Percentiles rank a stretch among this genome's conserved stretches.
phyloP scores from a whole-genome alignment of 2,113 vertebrate genomes.

The Thunnus thynnus region DNA sequence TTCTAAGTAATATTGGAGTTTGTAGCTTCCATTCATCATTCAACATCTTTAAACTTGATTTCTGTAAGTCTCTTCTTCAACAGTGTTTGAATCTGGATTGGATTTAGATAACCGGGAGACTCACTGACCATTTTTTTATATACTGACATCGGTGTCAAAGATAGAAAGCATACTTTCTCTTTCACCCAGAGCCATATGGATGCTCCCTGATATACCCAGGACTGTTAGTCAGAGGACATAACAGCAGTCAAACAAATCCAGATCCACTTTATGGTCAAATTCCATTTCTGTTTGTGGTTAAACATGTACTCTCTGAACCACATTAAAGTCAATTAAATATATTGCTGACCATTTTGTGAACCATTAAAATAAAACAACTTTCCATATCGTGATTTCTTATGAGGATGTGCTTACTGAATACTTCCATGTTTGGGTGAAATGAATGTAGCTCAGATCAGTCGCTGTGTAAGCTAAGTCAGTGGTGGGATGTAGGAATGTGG shows the following conservation, averaged over 20 bases:
- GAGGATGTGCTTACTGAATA: slow-evolving; percentile 7
- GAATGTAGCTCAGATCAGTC: not conserved
- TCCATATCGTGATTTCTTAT: not conserved
- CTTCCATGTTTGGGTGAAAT: slow-evolving; percentile 19
- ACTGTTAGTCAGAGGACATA: not conserved
- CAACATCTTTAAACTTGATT: no score
- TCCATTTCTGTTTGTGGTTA: not conserved
- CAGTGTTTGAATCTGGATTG: no score
- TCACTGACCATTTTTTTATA: no score
- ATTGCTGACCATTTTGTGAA: not conserved
- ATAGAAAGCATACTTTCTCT: no score
- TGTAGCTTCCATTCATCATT: not conserved
- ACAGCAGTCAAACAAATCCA: not conserved
- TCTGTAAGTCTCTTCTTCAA: no score
- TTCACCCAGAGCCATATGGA: not conserved
- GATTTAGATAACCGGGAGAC: no score
- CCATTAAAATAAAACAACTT: not conserved
- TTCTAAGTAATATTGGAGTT: not conserved
- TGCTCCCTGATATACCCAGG: not conserved
- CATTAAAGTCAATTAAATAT: not conserved
- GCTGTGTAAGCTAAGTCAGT: slow-evolving; percentile 13
- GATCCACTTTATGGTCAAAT: not conserved
- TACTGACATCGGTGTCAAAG: no score
- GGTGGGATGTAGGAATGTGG: slow-evolving; percentile 43
- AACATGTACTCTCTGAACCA: not conserved